Base-by-base conservation (phyloP, 2,797 vertebrate genomes). In the Enteromius treurensis region DNA sequence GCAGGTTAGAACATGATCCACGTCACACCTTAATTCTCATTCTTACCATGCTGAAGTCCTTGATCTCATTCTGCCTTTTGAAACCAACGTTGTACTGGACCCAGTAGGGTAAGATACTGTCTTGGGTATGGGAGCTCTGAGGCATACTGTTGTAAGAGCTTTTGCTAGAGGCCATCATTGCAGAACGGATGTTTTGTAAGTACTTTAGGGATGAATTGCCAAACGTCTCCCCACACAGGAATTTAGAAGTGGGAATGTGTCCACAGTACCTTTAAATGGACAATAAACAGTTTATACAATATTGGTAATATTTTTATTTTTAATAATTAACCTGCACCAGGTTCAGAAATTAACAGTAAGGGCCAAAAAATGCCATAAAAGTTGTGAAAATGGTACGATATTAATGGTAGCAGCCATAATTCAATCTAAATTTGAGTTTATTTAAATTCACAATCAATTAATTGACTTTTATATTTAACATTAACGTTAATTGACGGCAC, bases 21-120 rank as follows among this genome's bases (percentile, higher is more conserved):
- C 62, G 37, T 32, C 51, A 64, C 8, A 45, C 21, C 23, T 37
- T 32, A 47, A 10, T 75, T 19, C 21, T 21, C 26, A 45, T 69
- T 15, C 84, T 89, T 79, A 95, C 94, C 92, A 92, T 83, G 60
- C 92, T 89, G 84, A 95, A 95, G n/a, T 76, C 71, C 1, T 64
- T 70, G 68, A 95, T 88, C 15, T 90, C 83, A 0, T 55, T 21
- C n/a, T 90, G 87, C 6, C 92, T 87, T 69, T 88, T 45, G 0
- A 70, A 47, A 4, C 94, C 92, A 86, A 91, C 79, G 79, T 90
- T 91, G 88, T 88, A 90, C 21, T 47, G 85, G 3, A 89, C 88
- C 78, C 88, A 91, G 84, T 26, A 86, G 3, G 93, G 91, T 2
- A 3, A 26, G 69, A 49, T 49, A 21, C 21, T 74, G 26, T 89